Evolutionary conservation across 2,888 invertebrate genomes (phyloP).

Genomic region (Liposcelis brunnea): DNA sequence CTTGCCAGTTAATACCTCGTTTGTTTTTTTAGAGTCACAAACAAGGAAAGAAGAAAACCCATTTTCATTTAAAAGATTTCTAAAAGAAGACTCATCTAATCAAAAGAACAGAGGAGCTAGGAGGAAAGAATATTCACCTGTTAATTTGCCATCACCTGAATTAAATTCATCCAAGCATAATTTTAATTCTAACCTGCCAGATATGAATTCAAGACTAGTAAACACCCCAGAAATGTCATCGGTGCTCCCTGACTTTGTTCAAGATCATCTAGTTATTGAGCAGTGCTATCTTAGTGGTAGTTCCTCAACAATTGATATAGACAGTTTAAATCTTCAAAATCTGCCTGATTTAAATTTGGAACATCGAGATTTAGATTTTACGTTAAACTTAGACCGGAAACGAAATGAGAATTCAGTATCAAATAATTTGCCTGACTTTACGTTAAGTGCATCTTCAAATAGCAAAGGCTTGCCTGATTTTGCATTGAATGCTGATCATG

Average conservation of each 20-base stretch:
- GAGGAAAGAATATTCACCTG: slow-evolving; percentile 47
- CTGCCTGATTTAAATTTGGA: slow-evolving; percentile 31
- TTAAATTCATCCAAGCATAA: not conserved
- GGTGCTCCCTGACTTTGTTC: slow-evolving; percentile 60
- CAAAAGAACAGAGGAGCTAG: too few species aligned
- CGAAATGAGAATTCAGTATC: too few species aligned
- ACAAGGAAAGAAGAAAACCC: slow-evolving; percentile 50
- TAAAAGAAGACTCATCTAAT: slow-evolving; percentile 48
- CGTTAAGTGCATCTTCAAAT: too few species aligned
- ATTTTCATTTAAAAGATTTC: slow-evolving; percentile 72
- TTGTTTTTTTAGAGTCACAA: too few species aligned
- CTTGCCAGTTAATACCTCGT: too few species aligned
- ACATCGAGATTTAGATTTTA: not conserved
- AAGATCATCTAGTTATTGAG: slow-evolving; percentile 71
- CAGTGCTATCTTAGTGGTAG: slow-evolving; percentile 41
- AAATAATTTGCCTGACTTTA: too few species aligned
- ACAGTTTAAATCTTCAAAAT: slow-evolving; percentile 43
- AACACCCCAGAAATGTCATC: slow-evolving; percentile 19
- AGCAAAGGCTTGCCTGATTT: too few species aligned
- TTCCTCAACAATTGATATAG: slow-evolving; percentile 31
- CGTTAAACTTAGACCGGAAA: too few species aligned
- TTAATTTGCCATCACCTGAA: slow-evolving; percentile 17
- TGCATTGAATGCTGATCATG: too few species aligned
- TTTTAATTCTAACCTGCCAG: not conserved
- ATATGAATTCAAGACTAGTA: slow-evolving; percentile 16